These are phyloP conservation scores for Odontothrips loti DNA, from an alignment of 2,888 invertebrate species.

Conservation along the genomic window DNA sequence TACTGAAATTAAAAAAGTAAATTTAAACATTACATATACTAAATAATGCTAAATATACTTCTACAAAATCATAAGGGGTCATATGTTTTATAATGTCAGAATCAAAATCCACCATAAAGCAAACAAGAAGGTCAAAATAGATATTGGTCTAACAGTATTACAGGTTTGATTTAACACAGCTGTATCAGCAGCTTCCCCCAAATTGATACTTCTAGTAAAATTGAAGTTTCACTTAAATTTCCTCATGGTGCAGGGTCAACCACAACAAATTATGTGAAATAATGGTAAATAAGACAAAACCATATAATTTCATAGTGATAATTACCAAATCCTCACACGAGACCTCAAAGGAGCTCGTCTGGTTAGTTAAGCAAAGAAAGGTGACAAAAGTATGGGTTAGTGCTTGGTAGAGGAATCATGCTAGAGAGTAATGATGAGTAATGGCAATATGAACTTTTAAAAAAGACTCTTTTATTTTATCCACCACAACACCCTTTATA, in stretches of 20 bases:
- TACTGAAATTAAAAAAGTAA: conserved; percentile 51
- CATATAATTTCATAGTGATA: conserved; percentile 36
- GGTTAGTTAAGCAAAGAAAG: conserved; percentile 55
- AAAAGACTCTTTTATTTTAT: no score
- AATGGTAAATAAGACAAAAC: no score
- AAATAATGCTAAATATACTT: background rate
- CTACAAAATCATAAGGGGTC: background rate
- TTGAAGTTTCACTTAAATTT: no score
- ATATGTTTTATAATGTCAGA: background rate
- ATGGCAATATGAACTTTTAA: background rate
- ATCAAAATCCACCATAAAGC: background rate
- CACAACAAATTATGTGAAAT: background rate
- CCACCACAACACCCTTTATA: conserved; percentile 38
- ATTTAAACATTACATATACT: conserved; percentile 31
- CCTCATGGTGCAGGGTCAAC: background rate
- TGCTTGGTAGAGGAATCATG: background rate
- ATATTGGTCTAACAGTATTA: no score
- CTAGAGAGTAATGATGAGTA: background rate
- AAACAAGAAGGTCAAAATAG: background rate
- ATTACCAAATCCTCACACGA: conserved; percentile 90
- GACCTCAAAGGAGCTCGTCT: conserved; percentile 84
- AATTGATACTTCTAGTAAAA: no score
- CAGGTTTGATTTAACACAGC: background rate
- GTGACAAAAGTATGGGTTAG: conserved; percentile 8
- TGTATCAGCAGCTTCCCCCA: no score